Base-by-base conservation (phyloP, 2,888 invertebrate genomes). In the Sarcophaga caerulescens region DNA sequence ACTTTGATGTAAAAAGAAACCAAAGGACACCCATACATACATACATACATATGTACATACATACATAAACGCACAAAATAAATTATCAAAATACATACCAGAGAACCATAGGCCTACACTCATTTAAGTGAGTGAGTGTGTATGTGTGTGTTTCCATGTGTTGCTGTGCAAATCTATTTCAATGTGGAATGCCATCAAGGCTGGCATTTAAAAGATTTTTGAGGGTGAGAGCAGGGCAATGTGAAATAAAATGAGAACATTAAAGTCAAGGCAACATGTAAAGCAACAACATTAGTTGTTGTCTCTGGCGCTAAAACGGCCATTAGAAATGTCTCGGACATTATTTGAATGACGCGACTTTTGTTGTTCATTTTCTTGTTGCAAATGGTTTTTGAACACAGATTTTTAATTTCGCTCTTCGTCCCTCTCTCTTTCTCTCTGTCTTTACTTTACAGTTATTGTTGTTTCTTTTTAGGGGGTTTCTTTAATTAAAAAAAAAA, bases 281-380 rank as follows among this genome's bases (percentile, higher is more conserved):
- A 47, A 47, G 14, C n/a, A 63, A 76, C n/a, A 70, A 52, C 21
- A 76, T 17, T 59, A 73, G 76, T 79, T 85, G 80, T 62, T 47
- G 70, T 63, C 83, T 81, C 83, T 83, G 85, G 73, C 83, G 83
- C 80, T 83, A 52, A 52, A 21, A 3, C 63, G 74, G 21, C 80
- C 73, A 83, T 83, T 74, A 74, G 12, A 79, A 83, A 65, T 77
- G 83, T 85, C 83, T 85, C 83, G 62, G n/a, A 52, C 6, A 60
- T 60, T 35, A 80, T 80, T 79, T 59, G 10, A 62, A 77, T 80
- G 83, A 69, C 77, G 68, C 70, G 74, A 71, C 70, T 85, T 73
- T 79, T 79, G 83, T 78, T 74, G 62, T 63, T 78, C 52, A 52
- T 52, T 52, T 14, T 52, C 17, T 52, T 52, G 35, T 10, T 35